Evolutionary conservation across 2,113 vertebrate genomes (phyloP).

Genomic region (Pungitius pungitius): DNA sequence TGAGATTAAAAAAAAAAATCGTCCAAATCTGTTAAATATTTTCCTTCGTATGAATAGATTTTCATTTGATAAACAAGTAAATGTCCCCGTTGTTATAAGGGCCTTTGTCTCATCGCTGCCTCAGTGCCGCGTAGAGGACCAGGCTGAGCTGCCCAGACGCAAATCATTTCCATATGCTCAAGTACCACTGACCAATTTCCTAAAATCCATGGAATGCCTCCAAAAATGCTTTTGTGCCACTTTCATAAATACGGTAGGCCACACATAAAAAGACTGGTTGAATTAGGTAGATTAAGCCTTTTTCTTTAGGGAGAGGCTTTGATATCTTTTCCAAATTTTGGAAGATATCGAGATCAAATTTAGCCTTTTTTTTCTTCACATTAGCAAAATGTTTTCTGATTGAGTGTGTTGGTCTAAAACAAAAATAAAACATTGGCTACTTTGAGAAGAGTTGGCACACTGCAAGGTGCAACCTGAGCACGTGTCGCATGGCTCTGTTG

Average conservation of each 20-base stretch:
- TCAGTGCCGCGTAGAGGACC: slow-evolving; percentile 22
- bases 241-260: slow-evolving; percentile 15
- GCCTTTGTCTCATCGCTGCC: slow-evolving; percentile 24
- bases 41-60: background rate
- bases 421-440: background rate
- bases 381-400: background rate
- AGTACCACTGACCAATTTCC: slow-evolving; percentile 24
- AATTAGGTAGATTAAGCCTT: slow-evolving; percentile 20
- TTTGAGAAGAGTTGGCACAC: background rate
- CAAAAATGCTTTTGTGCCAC: background rate
- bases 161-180: background rate
- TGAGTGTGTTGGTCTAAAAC: background rate
- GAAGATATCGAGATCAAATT: no score
- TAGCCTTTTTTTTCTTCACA: no score
- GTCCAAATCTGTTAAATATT: background rate
- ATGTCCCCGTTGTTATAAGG: slow-evolving; percentile 3
- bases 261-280: slow-evolving; percentile 21
- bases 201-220: slow-evolving; percentile 9
- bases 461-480: background rate
- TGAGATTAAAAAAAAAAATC: background rate
- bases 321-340: slow-evolving; percentile 6
- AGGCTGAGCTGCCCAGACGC: slow-evolving; percentile 26
- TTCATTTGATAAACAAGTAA: background rate
- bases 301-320: slow-evolving; percentile 1
- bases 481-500: slow-evolving; percentile 2